These are phyloP conservation scores for Hippocampus mohnikei DNA, from an alignment of 2,113 vertebrate species.

Conservation along the genomic window DNA sequence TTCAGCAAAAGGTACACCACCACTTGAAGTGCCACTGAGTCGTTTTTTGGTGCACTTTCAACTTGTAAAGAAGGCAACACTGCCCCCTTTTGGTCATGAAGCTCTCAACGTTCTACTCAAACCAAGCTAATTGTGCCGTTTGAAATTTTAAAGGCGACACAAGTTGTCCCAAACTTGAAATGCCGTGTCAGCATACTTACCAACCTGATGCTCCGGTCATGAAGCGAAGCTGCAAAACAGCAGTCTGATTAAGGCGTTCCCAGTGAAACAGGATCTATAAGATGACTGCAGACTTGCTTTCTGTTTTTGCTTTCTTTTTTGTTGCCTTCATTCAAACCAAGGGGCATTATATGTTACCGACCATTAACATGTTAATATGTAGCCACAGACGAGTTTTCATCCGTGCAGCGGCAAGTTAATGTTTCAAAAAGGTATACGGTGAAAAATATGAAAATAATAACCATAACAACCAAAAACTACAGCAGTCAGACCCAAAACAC, in stretches of 20 bases:
- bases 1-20: not conserved
- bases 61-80: conserved; percentile 23
- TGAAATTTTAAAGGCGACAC: not conserved
- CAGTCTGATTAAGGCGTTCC: not conserved
- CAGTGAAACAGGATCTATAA: not conserved
- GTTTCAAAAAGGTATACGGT: not conserved
- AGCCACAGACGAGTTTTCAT: not conserved
- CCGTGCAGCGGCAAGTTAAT: not conserved
- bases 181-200: not conserved
- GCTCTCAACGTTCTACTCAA: conserved; percentile 9
- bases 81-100: conserved; percentile 42
- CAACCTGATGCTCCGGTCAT: not conserved
- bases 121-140: not conserved
- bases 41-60: conserved; percentile 21
- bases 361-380: not conserved
- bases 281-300: not conserved
- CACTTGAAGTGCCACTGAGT: conserved; percentile 22
- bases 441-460: not conserved
- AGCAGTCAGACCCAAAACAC: too few relatives aligned
- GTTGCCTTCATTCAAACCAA: not conserved
- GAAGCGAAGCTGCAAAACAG: not conserved
- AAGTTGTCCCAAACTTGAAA: not conserved
- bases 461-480: too few relatives aligned
- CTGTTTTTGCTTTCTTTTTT: not conserved
- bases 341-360: not conserved